Percentiles rank a stretch among this genome's conserved stretches.
phyloP scores from a whole-genome alignment of 2,113 vertebrate species.

The Paralichthys olivaceus region DNA sequence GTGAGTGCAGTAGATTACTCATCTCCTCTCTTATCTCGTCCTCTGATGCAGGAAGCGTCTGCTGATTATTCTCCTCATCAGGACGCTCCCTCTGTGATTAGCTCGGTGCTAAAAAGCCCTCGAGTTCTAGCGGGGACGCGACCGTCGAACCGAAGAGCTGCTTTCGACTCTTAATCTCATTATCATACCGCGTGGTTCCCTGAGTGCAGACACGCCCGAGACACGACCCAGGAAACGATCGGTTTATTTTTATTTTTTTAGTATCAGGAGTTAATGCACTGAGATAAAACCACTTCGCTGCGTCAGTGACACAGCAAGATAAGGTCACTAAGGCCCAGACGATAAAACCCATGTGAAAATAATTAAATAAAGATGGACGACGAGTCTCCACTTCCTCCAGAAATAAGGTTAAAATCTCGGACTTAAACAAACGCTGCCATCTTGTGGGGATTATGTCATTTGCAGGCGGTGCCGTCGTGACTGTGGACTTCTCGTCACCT shows the following conservation, averaged over 20 bases:
- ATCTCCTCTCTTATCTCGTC: conserved; percentile 35
- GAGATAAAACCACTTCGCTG: not conserved
- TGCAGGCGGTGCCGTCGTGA: too few relatives aligned
- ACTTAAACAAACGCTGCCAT: too few relatives aligned
- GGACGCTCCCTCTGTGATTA: conserved; percentile 54
- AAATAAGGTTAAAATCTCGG: too few relatives aligned
- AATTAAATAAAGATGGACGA: too few relatives aligned
- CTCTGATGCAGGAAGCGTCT: conserved; percentile 54
- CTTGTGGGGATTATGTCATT: too few relatives aligned
- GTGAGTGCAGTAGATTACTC: conserved; percentile 45
- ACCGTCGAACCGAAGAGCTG: not conserved
- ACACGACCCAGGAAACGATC: not conserved
- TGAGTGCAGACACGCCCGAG: not conserved
- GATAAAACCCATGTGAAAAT: too few relatives aligned
- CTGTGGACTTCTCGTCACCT: too few relatives aligned
- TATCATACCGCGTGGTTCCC: conserved; percentile 23
- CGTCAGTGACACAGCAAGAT: not conserved
- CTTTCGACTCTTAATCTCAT: conserved; percentile 51
- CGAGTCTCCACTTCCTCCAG: too few relatives aligned
- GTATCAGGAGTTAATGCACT: not conserved
- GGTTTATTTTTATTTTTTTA: too few relatives aligned
- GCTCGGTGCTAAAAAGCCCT: conserved; percentile 45
- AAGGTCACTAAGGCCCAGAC: not conserved
- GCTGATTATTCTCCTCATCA: conserved; percentile 65
- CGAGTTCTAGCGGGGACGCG: conserved; percentile 3